Evolutionary conservation across 2,888 invertebrate species (phyloP).

Genomic region (Ecdyonurus torrentis): DNA sequence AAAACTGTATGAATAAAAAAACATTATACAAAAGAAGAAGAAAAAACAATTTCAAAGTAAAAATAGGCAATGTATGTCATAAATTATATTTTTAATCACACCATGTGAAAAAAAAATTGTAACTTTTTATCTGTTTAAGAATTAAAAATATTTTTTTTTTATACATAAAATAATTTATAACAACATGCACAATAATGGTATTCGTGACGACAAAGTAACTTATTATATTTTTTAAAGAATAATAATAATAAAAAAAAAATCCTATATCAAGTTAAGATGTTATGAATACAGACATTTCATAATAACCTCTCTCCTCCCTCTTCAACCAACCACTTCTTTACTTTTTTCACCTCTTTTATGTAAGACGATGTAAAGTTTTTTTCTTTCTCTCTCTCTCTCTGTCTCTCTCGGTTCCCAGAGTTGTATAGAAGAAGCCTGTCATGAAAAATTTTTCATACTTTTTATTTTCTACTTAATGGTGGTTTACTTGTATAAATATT

Average conservation of each 20-base stretch:
- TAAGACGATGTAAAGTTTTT: neutral
- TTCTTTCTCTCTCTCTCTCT: too few species aligned
- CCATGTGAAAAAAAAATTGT: neutral
- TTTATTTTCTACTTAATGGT: neutral
- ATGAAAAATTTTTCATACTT: neutral
- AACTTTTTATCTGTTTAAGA: neutral
- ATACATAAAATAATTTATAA: neutral
- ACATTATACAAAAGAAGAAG: too few species aligned
- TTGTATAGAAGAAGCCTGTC: neutral
- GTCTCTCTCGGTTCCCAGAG: too few species aligned
- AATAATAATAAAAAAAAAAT: neutral
- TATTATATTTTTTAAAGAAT: neutral
- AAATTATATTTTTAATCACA: neutral
- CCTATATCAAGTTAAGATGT: neutral
- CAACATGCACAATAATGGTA: neutral
- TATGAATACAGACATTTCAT: neutral
- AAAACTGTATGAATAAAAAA: neutral
- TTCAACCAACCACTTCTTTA: neutral
- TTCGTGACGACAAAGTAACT: neutral
- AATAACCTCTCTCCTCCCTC: neutral
- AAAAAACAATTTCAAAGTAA: neutral
- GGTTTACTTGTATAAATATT: too few species aligned
- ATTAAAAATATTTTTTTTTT: neutral
- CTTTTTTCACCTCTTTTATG: neutral
- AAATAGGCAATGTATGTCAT: neutral